Conservation (phyloP, 2,888 invertebrate genomes). For the Dryocosmus kuriphilus region DNA sequence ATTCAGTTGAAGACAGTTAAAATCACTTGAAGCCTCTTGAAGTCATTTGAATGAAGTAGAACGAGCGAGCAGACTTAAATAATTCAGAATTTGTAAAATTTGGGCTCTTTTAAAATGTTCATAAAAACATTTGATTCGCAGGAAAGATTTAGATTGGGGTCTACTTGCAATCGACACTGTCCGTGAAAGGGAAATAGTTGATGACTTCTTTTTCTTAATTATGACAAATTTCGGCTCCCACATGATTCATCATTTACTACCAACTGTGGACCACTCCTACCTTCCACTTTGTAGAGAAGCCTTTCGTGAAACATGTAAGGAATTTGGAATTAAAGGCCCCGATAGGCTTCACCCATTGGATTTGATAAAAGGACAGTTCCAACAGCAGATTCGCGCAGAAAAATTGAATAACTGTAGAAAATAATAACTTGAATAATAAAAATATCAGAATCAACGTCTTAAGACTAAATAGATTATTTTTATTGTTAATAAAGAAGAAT, state of each 20-base stretch:
- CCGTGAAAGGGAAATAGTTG: slow-evolving; percentile 84
- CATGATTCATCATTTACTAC: slow-evolving; percentile 88
- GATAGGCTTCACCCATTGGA: slow-evolving; percentile 78
- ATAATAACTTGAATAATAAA: neutral
- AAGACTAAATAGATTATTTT: no score
- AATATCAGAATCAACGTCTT: no score
- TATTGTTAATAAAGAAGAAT: neutral
- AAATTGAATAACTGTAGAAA: slow-evolving; percentile 65
- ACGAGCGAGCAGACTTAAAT: no score
- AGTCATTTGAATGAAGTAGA: no score
- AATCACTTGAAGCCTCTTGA: no score
- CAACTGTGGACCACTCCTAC: slow-evolving; percentile 88
- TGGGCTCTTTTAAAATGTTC: neutral
- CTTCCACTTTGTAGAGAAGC: slow-evolving; percentile 83
- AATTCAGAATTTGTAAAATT: no score
- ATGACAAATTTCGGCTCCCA: slow-evolving; percentile 89
- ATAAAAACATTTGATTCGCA: slow-evolving; percentile 72
- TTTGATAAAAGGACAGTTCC: slow-evolving; percentile 84
- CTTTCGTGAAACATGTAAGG: slow-evolving; percentile 82
- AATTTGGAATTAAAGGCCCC: slow-evolving; percentile 81
- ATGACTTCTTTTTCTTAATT: slow-evolving; percentile 83
- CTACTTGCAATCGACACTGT: slow-evolving; percentile 87
- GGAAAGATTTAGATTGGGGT: slow-evolving; percentile 86
- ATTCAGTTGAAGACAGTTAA: no score
- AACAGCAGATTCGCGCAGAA: slow-evolving; percentile 79